These are phyloP conservation scores for Sclerurus mexicanus DNA, from an alignment of 2,113 vertebrate genomes.

Conservation along the genomic window DNA sequence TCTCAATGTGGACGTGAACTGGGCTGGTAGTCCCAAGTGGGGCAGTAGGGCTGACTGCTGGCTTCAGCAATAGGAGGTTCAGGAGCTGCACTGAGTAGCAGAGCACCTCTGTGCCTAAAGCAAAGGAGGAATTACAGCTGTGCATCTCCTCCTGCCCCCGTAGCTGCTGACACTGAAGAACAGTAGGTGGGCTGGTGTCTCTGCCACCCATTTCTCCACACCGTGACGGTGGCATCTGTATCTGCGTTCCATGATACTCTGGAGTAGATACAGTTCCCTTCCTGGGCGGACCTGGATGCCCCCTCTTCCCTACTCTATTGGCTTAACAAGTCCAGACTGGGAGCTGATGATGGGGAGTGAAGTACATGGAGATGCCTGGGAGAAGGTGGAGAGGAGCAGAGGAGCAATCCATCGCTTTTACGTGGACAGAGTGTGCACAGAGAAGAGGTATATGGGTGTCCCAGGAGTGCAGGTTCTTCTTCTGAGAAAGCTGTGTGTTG, in stretches of 20 bases:
- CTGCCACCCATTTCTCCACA: neutral
- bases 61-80: neutral
- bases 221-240: neutral
- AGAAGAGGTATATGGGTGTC: neutral
- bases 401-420: neutral
- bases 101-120: neutral
- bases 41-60: neutral
- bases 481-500: neutral
- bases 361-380: neutral
- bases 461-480: neutral
- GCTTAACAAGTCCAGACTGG: neutral
- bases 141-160: neutral
- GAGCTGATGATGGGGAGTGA: neutral
- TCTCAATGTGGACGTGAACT: fast-evolving
- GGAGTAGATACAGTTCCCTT: no score
- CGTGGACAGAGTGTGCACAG: neutral
- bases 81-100: neutral
- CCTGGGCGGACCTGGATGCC: neutral
- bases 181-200: neutral
- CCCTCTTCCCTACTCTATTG: neutral
- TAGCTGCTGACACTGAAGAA: neutral
- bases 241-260: neutral
- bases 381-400: neutral
- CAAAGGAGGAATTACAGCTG: neutral
- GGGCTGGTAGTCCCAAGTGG: neutral